Evolutionary conservation across 2,113 vertebrate genomes (phyloP).

Genomic region (Silurus glanis): DNA sequence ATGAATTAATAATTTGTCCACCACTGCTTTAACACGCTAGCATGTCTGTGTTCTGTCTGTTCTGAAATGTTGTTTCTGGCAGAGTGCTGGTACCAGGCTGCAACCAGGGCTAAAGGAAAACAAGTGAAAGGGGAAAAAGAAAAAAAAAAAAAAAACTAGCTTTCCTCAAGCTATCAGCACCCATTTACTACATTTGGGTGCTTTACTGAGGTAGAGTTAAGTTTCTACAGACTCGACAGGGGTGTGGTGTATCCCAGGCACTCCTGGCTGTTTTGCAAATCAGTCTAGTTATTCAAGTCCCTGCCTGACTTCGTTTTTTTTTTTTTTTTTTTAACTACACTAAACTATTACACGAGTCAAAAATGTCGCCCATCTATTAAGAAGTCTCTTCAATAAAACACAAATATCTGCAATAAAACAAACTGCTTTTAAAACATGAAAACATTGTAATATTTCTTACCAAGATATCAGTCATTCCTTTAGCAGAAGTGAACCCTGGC

Average conservation of each 20-base stretch:
- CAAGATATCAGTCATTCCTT: slow-evolving; percentile 19
- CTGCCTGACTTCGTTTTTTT: background rate
- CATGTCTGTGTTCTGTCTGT: background rate
- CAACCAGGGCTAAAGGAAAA: background rate
- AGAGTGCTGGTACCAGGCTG: background rate
- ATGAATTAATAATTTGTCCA: background rate
- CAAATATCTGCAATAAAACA: background rate
- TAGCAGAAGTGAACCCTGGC: slow-evolving; percentile 34
- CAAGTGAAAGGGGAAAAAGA: too few relatives aligned
- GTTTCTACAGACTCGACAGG: background rate
- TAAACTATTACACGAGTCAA: background rate
- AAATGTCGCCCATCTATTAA: background rate
- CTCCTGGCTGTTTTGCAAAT: background rate
- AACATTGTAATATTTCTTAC: slow-evolving; percentile 33
- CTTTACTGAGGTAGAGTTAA: background rate
- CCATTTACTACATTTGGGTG: background rate
- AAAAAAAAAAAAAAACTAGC: background rate
- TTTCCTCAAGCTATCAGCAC: background rate
- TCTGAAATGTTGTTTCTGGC: background rate
- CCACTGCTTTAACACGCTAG: background rate
- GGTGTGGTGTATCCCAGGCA: background rate
- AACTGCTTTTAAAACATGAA: background rate
- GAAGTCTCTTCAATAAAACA: background rate
- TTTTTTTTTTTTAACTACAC: too few relatives aligned
- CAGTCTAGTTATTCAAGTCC: slow-evolving; percentile 7